Conservation (phyloP, 2,888 invertebrate genomes). For the Autographa gamma region DNA sequence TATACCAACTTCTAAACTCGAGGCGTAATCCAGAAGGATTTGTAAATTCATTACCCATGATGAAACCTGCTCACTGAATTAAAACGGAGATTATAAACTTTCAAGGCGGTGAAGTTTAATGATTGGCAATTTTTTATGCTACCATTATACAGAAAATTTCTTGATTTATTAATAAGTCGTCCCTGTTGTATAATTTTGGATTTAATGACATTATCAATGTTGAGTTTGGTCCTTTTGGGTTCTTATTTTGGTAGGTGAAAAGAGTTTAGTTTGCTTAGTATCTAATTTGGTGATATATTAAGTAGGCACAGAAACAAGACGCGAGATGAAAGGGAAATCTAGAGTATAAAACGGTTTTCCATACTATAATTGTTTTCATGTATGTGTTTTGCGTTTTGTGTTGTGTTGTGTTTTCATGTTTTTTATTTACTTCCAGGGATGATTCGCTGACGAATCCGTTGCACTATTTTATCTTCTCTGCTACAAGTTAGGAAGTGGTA, state of each 20-base stretch:
- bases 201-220: background rate
- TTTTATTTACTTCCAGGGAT: too few species aligned
- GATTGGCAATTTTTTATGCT: constrained; percentile 62
- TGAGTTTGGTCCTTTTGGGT: background rate
- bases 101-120: constrained; percentile 63
- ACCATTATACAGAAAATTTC: constrained; percentile 57
- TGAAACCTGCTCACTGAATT: constrained; percentile 75
- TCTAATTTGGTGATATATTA: too few species aligned
- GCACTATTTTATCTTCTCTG: too few species aligned
- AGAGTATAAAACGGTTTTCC: too few species aligned
- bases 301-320: too few species aligned
- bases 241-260: background rate
- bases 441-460: too few species aligned
- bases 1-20: constrained; percentile 58
- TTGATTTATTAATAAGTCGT: constrained; percentile 49
- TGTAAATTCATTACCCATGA: constrained; percentile 78
- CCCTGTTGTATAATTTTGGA: constrained; percentile 33
- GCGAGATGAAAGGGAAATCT: too few species aligned
- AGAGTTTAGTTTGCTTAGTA: background rate
- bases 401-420: too few species aligned
- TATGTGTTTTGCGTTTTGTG: too few species aligned
- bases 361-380: too few species aligned
- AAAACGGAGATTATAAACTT: constrained; percentile 77
- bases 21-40: constrained; percentile 71
- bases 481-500: too few species aligned